These are phyloP conservation scores for Malurus cyaneus DNA, from an alignment of 2,113 vertebrate species.

Conservation along the genomic window DNA sequence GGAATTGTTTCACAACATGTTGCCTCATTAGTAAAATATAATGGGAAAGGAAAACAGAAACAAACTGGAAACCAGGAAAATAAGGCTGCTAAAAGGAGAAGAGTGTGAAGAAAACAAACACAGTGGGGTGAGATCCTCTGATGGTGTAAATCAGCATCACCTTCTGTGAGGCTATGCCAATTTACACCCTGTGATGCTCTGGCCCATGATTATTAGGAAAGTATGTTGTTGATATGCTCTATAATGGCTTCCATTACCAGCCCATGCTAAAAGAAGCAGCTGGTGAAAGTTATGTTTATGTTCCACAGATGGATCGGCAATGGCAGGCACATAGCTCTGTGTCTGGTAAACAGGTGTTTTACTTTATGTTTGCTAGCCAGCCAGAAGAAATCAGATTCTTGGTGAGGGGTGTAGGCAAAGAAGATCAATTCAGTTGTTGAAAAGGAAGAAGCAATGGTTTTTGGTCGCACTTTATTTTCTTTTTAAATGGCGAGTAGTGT, in stretches of 20 bases:
- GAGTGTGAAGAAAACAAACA: background rate
- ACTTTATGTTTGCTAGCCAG: constrained; percentile 63
- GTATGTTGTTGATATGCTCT: constrained; percentile 52
- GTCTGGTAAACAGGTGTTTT: constrained; percentile 77
- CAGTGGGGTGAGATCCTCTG: background rate
- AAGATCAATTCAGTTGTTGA: constrained; percentile 15
- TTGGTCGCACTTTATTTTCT: background rate
- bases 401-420: constrained; percentile 25
- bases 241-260: constrained; percentile 61
- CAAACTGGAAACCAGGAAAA: background rate
- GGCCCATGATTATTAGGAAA: constrained; percentile 53
- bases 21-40: constrained; percentile 35
- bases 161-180: constrained; percentile 8
- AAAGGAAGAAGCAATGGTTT: constrained; percentile 11
- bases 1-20: constrained; percentile 8
- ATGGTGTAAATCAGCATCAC: constrained; percentile 1
- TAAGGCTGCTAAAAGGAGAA: background rate
- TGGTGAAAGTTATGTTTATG: constrained; percentile 70
- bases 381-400: constrained; percentile 62
- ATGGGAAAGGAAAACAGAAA: background rate
- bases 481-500: background rate
- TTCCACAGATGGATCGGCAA: constrained; percentile 67
- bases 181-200: constrained; percentile 39
- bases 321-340: constrained; percentile 60
- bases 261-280: constrained; percentile 72